phyloP scores from a whole-genome alignment of 2,113 vertebrate genomes.

The Xyrauchen texanus region DNA sequence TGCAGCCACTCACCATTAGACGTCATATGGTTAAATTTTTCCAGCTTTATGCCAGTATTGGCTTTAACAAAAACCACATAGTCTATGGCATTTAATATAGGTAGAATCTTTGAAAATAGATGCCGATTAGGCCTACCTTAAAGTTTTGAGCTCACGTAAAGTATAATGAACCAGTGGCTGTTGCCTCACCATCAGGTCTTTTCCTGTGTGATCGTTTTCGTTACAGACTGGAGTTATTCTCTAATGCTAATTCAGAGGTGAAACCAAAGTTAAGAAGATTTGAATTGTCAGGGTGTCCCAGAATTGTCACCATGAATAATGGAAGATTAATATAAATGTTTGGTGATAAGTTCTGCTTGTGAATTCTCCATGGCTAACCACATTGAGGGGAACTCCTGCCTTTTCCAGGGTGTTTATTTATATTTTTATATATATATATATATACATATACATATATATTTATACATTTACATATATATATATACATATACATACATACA shows the following conservation, averaged over 20 bases:
- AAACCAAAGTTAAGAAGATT: neutral
- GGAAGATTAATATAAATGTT: neutral
- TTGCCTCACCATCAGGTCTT: neutral
- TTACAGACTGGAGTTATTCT: too few species aligned
- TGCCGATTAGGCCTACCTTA: neutral
- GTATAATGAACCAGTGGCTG: neutral
- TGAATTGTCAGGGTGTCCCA: conserved; percentile 3
- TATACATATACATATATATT: too few species aligned
- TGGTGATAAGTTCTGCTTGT: neutral
- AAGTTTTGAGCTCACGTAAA: neutral
- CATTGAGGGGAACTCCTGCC: neutral
- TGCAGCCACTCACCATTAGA: neutral
- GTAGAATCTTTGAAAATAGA: neutral
- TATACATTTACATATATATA: too few species aligned
- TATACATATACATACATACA: too few species aligned
- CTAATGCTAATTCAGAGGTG: neutral
- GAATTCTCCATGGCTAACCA: neutral
- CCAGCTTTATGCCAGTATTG: neutral
- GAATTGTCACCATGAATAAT: conserved; percentile 23
- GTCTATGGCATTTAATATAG: neutral
- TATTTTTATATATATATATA: too few species aligned
- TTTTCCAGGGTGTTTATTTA: neutral
- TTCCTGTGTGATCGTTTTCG: neutral
- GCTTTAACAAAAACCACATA: neutral
- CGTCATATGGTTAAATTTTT: neutral